Percentiles rank a stretch among this genome's conserved stretches.
Evolutionary conservation across 2,113 vertebrate species (phyloP).

Genomic region (Heloderma charlesbogerti): DNA sequence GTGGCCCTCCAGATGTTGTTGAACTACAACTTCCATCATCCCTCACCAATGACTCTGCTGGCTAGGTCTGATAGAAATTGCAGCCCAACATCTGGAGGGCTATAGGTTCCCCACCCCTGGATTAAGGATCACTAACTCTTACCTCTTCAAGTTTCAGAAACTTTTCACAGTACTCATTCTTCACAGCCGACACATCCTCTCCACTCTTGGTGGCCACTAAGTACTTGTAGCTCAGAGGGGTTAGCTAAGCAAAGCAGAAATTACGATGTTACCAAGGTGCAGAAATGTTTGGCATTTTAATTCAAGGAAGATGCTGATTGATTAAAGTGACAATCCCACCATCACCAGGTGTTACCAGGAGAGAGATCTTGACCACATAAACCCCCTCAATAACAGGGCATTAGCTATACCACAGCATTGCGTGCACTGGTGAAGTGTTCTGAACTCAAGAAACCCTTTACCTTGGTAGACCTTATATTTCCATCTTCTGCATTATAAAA

Average conservation of each 20-base stretch:
- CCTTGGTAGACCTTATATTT: neutral
- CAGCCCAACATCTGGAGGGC: no score
- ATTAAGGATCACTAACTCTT: neutral
- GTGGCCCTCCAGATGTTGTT: no score
- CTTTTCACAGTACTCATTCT: slow-evolving; percentile 74
- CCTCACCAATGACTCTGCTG: no score
- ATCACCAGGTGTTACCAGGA: neutral
- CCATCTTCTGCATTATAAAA: neutral
- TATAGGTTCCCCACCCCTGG: neutral
- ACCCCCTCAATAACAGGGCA: neutral
- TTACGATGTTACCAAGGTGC: neutral
- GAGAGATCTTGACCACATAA: neutral
- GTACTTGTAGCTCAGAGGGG: slow-evolving; percentile 74
- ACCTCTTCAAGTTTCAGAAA: slow-evolving; percentile 76
- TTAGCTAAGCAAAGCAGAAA: slow-evolving; percentile 60
- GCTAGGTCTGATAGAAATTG: no score
- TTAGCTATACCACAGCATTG: neutral
- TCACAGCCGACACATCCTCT: slow-evolving; percentile 69
- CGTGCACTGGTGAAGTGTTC: neutral
- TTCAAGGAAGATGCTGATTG: neutral
- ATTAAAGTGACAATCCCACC: neutral
- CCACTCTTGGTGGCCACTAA: slow-evolving; percentile 54
- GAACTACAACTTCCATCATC: no score
- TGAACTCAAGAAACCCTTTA: neutral
- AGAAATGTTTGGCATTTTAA: neutral